phyloP scores from a whole-genome alignment of 53 echinoderm and acorn worm species.

The Paracentrotus lividus region DNA sequence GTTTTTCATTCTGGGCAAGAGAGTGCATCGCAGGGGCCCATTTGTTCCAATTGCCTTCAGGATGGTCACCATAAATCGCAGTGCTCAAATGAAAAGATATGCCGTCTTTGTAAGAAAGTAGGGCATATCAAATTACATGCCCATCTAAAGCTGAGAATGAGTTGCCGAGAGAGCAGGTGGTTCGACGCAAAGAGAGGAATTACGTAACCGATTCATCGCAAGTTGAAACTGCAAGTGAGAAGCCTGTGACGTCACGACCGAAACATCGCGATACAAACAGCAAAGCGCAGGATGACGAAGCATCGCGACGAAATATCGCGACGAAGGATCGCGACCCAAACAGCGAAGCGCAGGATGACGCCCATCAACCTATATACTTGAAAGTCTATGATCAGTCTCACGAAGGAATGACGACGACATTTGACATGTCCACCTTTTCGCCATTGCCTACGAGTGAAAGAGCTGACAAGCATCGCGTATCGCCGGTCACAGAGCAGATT shows the following conservation, averaged over 20 bases:
- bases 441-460: too few relatives aligned
- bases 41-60: slow-evolving; percentile 17
- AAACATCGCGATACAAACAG: neutral
- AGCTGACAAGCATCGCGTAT: neutral
- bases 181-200: neutral
- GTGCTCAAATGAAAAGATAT: neutral
- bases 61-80: neutral
- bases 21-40: neutral
- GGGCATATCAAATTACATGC: slow-evolving; percentile 14
- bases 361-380: too few relatives aligned
- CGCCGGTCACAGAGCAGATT: neutral
- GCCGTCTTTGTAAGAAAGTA: neutral
- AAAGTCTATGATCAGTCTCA: too few relatives aligned
- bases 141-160: neutral
- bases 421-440: neutral
- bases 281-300: neutral
- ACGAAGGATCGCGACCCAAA: too few relatives aligned
- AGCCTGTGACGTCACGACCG: neutral
- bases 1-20: slow-evolving; percentile 2
- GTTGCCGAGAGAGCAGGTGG: neutral
- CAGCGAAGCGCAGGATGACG: too few relatives aligned
- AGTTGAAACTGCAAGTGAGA: neutral
- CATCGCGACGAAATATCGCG: neutral
- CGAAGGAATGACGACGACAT: neutral
- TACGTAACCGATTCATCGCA: too few relatives aligned